Base-by-base conservation (phyloP, 1,140 invertebrate genomes). In the Aphelenchoides avenae region DNA sequence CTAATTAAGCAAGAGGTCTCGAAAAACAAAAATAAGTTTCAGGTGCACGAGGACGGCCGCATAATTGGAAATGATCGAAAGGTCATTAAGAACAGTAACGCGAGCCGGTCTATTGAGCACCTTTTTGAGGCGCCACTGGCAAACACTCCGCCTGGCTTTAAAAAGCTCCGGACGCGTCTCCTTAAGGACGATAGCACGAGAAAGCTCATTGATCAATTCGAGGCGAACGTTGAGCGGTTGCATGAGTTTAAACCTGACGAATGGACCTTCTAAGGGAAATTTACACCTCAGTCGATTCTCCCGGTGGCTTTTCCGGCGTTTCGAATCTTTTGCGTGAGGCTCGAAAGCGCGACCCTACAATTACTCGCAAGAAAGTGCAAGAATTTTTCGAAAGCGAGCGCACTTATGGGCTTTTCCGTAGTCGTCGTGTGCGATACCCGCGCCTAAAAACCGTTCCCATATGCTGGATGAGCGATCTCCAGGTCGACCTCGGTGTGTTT, bases 401-500 rank as follows among this genome's bases (percentile, higher is more conserved):
- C 0, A 43, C 59, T 7, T 61, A 61, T 24, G 56, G 46, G 24
- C 54, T 61, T 1, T 61, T 63, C 18, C 30, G 39, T 1, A 31
- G 31, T 6, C 18, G 43, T 0, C 6, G 44, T 2, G 18, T 29
- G 15, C 15, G 26, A 27, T 66, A 55, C 24, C 31, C 3, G 1
- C 13, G 58, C 9, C 36, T 34, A 2, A 22, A 22, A 41, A 54
- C 53, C 5, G n/a, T 66, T 1, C 59, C 58, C 3, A n/a, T 49
- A 7, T 57, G 59, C 15, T 65, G 37, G 29, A 11, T 57, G 20
- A 64, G 48, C 22, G 61, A 61, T 31, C 20, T 64, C 3, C 59
- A 61, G 18, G 55, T 37, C 20, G 59, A 61, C 29, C 22, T 61
- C 18, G 59, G 46, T 5, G 49, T 44, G 22, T 46, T 61, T 24